A percentile compares a stretch with the other conserved stretches of the same genome.
phyloP scores from a whole-genome alignment of 2,113 vertebrate species.

The Platichthys flesus region DNA sequence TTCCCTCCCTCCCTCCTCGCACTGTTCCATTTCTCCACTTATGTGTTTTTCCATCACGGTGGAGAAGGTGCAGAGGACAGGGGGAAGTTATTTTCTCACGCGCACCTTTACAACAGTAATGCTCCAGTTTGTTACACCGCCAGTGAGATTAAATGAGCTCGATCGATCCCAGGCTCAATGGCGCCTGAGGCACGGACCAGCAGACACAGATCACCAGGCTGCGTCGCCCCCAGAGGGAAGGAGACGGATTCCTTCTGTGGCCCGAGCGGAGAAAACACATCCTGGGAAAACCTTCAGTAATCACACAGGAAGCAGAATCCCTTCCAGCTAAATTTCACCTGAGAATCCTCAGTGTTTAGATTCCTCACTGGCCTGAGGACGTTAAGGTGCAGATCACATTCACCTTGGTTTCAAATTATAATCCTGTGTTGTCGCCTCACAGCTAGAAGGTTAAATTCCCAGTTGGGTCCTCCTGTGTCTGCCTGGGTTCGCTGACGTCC shows the following conservation, averaged over 20 bases:
- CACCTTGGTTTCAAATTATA: no score
- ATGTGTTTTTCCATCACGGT: slow-evolving; percentile 49
- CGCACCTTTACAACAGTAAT: slow-evolving; percentile 27
- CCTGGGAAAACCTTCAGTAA: not conserved
- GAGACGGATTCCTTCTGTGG: no score
- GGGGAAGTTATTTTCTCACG: slow-evolving; percentile 29
- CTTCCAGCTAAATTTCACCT: not conserved
- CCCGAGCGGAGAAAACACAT: slow-evolving; percentile 12
- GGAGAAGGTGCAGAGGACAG: not conserved
- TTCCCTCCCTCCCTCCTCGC: not conserved
- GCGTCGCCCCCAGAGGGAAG: no score
- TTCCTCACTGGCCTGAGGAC: not conserved
- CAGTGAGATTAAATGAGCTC: no score
- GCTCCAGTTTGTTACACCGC: not conserved
- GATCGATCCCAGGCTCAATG: no score
- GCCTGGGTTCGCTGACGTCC: no score
- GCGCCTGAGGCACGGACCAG: not conserved
- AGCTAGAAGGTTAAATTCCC: no score
- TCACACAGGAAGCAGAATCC: slow-evolving; percentile 4
- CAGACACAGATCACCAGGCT: no score
- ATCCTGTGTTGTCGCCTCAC: no score
- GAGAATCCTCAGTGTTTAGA: not conserved
- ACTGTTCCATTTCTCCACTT: slow-evolving; percentile 4
- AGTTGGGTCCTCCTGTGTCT: no score
- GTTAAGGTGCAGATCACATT: not conserved